A percentile compares a stretch with the other conserved stretches of the same genome.
phyloP scores from a whole-genome alignment of 2,797 vertebrate genomes.

The Amblyopsis hoosieri region DNA sequence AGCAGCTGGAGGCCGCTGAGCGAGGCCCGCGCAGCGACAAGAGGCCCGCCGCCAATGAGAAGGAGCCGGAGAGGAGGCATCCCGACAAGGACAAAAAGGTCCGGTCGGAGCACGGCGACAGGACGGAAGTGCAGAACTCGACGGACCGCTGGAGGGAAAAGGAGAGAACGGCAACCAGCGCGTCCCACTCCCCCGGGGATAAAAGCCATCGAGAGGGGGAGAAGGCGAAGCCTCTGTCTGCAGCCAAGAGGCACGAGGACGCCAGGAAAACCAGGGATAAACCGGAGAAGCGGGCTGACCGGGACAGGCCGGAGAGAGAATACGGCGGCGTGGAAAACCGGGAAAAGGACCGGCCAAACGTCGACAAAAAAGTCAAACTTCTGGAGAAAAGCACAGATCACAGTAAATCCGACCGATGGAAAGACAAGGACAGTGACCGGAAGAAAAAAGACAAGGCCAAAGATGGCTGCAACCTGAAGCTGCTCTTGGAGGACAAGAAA shows the following conservation, averaged over 20 bases:
- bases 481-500: slow-evolving; percentile 88
- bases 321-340: slow-evolving; percentile 81
- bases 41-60: slow-evolving; percentile 84
- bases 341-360: slow-evolving; percentile 82
- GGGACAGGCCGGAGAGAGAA: slow-evolving; percentile 87
- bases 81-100: slow-evolving; percentile 91
- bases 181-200: slow-evolving; percentile 80
- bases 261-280: slow-evolving; percentile 91
- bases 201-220: slow-evolving; percentile 91
- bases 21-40: slow-evolving; percentile 86
- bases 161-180: slow-evolving; percentile 70
- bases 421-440: slow-evolving; percentile 82
- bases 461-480: slow-evolving; percentile 85
- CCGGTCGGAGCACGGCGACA: slow-evolving; percentile 88
- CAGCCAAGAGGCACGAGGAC: slow-evolving; percentile 88
- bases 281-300: slow-evolving; percentile 87
- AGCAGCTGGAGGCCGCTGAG: slow-evolving; percentile 85
- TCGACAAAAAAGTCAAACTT: slow-evolving; percentile 87
- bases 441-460: slow-evolving; percentile 91
- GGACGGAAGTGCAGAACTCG: slow-evolving; percentile 82
- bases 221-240: slow-evolving; percentile 80
- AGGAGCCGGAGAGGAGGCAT: slow-evolving; percentile 87
- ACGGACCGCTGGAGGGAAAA: slow-evolving; percentile 85
- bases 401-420: slow-evolving; percentile 84
- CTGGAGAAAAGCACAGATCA: slow-evolving; percentile 85